Base-by-base conservation (phyloP, 2,888 invertebrate species). In the Tryphoninae sp. region DNA sequence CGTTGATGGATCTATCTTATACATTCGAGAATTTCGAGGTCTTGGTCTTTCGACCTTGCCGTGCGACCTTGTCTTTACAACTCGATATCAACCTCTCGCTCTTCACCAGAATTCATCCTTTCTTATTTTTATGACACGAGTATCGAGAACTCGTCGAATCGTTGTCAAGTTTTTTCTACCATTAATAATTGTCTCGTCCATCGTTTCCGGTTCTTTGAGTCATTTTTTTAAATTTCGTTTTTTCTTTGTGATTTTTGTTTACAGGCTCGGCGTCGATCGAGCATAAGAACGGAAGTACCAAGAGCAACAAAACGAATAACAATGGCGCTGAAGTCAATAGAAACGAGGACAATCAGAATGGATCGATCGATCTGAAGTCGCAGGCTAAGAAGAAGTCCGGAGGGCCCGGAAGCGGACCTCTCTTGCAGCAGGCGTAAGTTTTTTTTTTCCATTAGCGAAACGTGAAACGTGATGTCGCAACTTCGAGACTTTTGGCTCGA, bases 401-500 rank as follows among this genome's bases (percentile, higher is more conserved):
- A 33, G 88, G 84, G 65, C 88, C 93, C 82, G 93, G 93, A 87
- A 92, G 93, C 84, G 92, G 93, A 62, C 93, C 94, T 81, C 91
- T 94, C 79, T 89, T 94, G 72, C 94, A 94, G 86, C 94, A 93
- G 90, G 92, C 93, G 94, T 94, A 90, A 93, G 93, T 91, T 84
- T 84, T 55, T n/a, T 42, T 67, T 72, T 49, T 59, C 61, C n/a
- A 6, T 33, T 33, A 33, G 33, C 33, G 33, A 33, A 33, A 33
- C 1, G 33, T 33, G 6, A 33, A 33, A 33, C 0, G 33, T 33
- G 6, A 33, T 33, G 4, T 6, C 33, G 33, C 33, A 33, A 33
- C 33, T 33, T 33, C 6, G 33, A 33, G 6, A 33, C 33, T 33
- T 6, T 33, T 33, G 7, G 33, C 33, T 7, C 33, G 33, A 33